Percentiles rank a stretch among this genome's conserved stretches.
These are phyloP conservation scores for Tretioscincus oriximinensis DNA, from an alignment of 2,113 vertebrate species.

Conservation along the genomic window DNA sequence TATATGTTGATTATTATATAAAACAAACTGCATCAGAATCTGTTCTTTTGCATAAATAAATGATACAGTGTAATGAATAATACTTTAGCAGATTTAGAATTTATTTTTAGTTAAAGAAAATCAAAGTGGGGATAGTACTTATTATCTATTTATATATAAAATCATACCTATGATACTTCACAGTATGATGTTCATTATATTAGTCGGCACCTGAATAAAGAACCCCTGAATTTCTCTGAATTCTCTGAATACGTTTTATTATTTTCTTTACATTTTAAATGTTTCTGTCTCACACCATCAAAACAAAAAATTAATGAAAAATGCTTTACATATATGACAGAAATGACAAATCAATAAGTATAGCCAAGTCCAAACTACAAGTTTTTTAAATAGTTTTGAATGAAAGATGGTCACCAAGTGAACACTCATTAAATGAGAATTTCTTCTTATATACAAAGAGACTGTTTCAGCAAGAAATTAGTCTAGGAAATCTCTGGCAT, in stretches of 20 bases:
- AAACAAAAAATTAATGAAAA: conserved; percentile 48
- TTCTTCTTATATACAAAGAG: conserved; percentile 49
- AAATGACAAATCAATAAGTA: conserved; percentile 52
- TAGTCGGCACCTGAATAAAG: conserved; percentile 57
- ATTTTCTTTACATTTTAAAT: conserved; percentile 40
- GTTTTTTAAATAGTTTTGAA: conserved; percentile 42
- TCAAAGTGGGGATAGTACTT: conserved; percentile 60
- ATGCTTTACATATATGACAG: conserved; percentile 34
- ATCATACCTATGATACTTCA: conserved; percentile 58
- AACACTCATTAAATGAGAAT: conserved; percentile 54
- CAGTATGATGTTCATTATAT: conserved; percentile 57
- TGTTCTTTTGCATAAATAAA: conserved; percentile 56
- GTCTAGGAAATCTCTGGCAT: conserved; percentile 59
- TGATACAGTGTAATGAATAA: conserved; percentile 33
- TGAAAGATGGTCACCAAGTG: conserved; percentile 44
- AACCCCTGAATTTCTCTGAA: conserved; percentile 64
- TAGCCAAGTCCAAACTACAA: conserved; percentile 48
- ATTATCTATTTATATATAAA: conserved; percentile 62
- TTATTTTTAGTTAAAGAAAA: conserved; percentile 51
- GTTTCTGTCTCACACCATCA: not conserved
- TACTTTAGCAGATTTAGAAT: conserved; percentile 50
- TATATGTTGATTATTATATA: conserved; percentile 59
- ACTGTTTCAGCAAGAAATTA: conserved; percentile 56
- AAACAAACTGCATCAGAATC: conserved; percentile 26
- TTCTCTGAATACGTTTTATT: conserved; percentile 34